phyloP scores from a whole-genome alignment of 2,888 invertebrate species.

The Clitarchus hookeri region DNA sequence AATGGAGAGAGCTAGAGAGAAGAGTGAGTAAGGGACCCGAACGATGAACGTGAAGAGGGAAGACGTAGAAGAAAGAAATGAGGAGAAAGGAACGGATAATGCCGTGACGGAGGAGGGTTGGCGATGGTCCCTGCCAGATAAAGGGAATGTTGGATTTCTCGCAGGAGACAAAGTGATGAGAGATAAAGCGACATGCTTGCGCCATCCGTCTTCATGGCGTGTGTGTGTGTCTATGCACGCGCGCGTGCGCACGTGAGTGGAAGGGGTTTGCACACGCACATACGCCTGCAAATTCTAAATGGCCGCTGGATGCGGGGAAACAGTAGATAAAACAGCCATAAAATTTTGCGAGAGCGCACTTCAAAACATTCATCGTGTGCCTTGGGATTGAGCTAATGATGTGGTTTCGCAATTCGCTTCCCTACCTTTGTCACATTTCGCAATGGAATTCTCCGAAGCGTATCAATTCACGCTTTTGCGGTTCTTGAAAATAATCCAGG shows the following conservation, averaged over 20 bases:
- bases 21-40: background rate
- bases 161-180: slow-evolving; percentile 14
- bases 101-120: background rate
- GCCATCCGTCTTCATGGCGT: background rate
- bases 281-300: background rate
- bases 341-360: background rate
- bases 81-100: background rate
- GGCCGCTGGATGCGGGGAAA: background rate
- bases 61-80: background rate
- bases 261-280: background rate
- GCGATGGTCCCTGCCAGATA: background rate
- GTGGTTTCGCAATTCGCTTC: no score
- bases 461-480: no score
- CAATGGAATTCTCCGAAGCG: no score
- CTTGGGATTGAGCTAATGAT: no score
- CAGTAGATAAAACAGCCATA: background rate
- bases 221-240: background rate
- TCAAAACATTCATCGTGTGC: no score
- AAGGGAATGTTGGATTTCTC: slow-evolving; percentile 5
- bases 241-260: background rate
- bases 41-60: background rate
- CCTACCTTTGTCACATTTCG: no score
- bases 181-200: background rate
- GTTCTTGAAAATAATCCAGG: no score
- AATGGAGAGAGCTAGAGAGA: background rate